Evolutionary conservation across 1,140 invertebrate species (phyloP), one percentile per base, ranked within the genome.

Genomic region (Leptopilina clavipes): DNA sequence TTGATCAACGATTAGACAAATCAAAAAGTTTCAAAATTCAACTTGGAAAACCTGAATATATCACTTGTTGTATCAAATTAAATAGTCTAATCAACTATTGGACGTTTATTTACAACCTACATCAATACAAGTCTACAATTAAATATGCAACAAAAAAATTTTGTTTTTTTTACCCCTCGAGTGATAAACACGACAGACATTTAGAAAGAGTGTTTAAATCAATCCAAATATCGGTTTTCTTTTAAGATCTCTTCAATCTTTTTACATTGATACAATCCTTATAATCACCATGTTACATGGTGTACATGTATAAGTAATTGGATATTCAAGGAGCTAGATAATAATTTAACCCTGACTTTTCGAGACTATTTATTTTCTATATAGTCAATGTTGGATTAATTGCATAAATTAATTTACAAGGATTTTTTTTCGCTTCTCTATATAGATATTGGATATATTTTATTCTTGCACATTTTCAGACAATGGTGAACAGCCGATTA

Each of bases 191-290:
- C 25, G 59, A 31, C 25, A 65, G 59, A 65, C 56, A 31, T 65
- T 65, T 37, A 65, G 59, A 65, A 19, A 65, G 59, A 65, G 59
- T 31, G 25, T 12, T 31, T 65, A 65, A 65, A 65, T 65, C 59
- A 31, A 65, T 11, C 10, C 14, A 65, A 65, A 31, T 65, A 65
- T 65, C 56, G 56, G 56, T 65, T 65, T 65, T 65, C 56, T 25
- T 31, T 14, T 25, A 19, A 65, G 5, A 40, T 25, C 56, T 25
- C 56, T 25, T 65, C 56, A 65, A 65, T 65, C 56, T 65, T 25
- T 65, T 31, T 65, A 31, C 56, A 65, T 31, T 31, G 56, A 14
- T 65, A 25, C 59, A 31, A 52, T 52, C 48, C 14, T 52, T 52
- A 17, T 52, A 52, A 52, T n/a, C 14, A 65, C 25, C 25, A 31